A percentile compares a stretch with the other conserved stretches of the same genome.
Evolutionary conservation across 2,888 invertebrate genomes (phyloP).

Genomic region (Hyles lineata): DNA sequence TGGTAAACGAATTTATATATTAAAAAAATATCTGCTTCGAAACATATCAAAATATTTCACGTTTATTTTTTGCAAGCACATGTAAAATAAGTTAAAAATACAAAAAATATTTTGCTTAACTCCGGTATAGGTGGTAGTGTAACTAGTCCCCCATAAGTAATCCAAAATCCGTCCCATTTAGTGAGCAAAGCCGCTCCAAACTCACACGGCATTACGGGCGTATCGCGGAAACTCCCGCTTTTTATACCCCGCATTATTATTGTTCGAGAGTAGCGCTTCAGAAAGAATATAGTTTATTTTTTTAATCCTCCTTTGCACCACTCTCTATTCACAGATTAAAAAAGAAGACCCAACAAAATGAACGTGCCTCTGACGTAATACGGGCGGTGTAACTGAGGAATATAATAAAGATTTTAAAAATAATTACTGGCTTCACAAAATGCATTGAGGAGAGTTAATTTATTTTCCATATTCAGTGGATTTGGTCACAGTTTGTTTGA

Average conservation of each 20-base stretch:
- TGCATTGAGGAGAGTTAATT: too few relatives aligned
- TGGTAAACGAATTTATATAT: too few relatives aligned
- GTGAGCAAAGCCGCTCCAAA: slow-evolving; percentile 19
- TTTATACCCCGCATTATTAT: slow-evolving; percentile 28
- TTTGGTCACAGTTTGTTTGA: too few relatives aligned
- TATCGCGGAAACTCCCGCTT: slow-evolving; percentile 20
- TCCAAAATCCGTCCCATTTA: slow-evolving; percentile 6
- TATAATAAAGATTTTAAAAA: not conserved
- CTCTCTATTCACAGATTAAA: slow-evolving; percentile 16
- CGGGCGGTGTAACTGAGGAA: not conserved
- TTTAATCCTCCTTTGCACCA: slow-evolving; percentile 14
- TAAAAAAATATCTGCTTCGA: too few relatives aligned
- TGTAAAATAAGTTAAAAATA: too few relatives aligned
- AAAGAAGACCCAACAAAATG: not conserved
- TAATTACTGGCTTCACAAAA: not conserved
- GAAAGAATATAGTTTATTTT: slow-evolving; percentile 24
- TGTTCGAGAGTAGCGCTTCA: slow-evolving; percentile 27
- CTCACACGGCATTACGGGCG: slow-evolving; percentile 26
- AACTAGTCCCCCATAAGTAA: not conserved
- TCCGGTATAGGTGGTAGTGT: too few relatives aligned
- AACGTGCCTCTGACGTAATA: not conserved
- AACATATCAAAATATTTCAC: too few relatives aligned
- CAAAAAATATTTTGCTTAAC: too few relatives aligned
- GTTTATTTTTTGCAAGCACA: too few relatives aligned
- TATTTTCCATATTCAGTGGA: too few relatives aligned